Base-by-base conservation (phyloP, 2,888 invertebrate genomes). In the Megamerina dolium region DNA sequence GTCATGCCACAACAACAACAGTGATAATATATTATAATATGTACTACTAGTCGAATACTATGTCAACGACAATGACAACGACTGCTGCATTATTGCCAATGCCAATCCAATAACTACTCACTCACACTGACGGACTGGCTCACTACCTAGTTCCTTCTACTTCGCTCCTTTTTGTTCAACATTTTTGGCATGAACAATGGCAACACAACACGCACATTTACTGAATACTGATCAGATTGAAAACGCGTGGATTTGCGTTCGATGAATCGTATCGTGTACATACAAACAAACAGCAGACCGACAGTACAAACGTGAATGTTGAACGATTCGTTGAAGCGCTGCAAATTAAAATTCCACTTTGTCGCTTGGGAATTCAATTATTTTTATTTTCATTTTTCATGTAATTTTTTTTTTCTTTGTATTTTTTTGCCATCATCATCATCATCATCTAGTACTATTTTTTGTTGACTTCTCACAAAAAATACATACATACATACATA, bases 291-390 rank as follows among this genome's bases (percentile, higher is more conserved):
- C n/a, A n/a, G n/a, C n/a, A n/a, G n/a, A n/a, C n/a, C n/a, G n/a
- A n/a, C n/a, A n/a, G n/a, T n/a, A n/a, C n/a, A n/a, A n/a, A n/a
- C n/a, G n/a, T n/a, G n/a, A n/a, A n/a, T n/a, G n/a, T n/a, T n/a
- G n/a, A n/a, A n/a, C n/a, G n/a, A n/a, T n/a, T 49, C 49, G 53
- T 50, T 57, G 52, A 52, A 39, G 55, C 49, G 51, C 47, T 37
- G 55, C 54, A 60, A 62, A 64, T 62, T 62, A 64, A 62, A 62
- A 64, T 62, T 62, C 64, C 62, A 54, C 53, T 64, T 63, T 64
- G 63, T 57, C 64, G 56, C 60, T 61, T 49, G 59, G 59, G 60
- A 62, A 64, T 62, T 64, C 64, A 64, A 62, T 62, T 62, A 63
- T 57, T 58, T 58, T 52, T 55, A 46, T 37, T 40, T 43, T 46